These are phyloP conservation scores for Rutpela maculata DNA, from an alignment of 2,888 invertebrate species.

Conservation along the genomic window DNA sequence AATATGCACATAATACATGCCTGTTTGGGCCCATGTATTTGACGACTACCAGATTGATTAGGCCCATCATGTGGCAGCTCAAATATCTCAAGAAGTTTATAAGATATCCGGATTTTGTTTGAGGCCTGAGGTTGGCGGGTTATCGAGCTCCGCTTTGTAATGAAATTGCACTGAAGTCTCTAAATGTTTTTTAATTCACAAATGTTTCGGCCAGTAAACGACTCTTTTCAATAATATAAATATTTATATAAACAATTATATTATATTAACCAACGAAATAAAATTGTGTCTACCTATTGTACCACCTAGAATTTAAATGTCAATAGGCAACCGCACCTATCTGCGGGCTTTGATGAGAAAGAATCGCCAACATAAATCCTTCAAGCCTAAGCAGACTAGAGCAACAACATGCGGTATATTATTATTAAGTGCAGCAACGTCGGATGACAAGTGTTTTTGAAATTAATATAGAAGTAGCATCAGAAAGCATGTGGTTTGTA, in stretches of 20 bases:
- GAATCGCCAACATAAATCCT: neutral
- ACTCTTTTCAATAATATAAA: too few relatives aligned
- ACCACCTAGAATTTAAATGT: neutral
- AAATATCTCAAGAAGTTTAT: conserved; percentile 45
- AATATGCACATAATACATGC: conserved; percentile 70
- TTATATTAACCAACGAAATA: too few relatives aligned
- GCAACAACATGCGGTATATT: conserved; percentile 41
- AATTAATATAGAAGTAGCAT: conserved; percentile 59
- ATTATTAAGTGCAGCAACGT: conserved; percentile 43
- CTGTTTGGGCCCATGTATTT: conserved; percentile 62
- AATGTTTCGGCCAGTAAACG: too few relatives aligned
- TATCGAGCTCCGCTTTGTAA: neutral
- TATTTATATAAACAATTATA: too few relatives aligned
- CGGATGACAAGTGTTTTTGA: conserved; percentile 62
- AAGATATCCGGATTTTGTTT: conserved; percentile 43
- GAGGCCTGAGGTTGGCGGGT: neutral
- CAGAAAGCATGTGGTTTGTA: conserved; percentile 61
- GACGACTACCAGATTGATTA: conserved; percentile 64
- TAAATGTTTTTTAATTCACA: neutral
- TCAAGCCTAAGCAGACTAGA: neutral
- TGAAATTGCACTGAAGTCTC: neutral
- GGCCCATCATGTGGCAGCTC: conserved; percentile 46
- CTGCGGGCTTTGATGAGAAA: neutral
- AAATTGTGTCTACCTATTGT: too few relatives aligned
- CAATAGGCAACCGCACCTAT: neutral